These are phyloP conservation scores for Pangasius mekongensis DNA, from an alignment of 2,797 vertebrate species.

Conservation along the genomic window DNA sequence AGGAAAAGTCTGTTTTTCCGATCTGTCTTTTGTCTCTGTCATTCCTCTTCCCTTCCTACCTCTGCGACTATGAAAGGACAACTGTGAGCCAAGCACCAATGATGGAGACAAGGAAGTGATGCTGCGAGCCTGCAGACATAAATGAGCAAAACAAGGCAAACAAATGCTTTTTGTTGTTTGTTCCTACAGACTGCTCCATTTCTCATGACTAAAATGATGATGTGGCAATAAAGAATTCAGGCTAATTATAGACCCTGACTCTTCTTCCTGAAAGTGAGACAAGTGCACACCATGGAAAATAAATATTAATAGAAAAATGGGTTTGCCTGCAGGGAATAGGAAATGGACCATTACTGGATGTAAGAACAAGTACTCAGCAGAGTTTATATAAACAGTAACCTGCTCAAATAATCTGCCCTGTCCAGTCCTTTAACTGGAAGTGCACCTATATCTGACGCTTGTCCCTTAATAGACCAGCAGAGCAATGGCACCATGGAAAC, in stretches of 20 bases:
- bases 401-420: conserved; percentile 37
- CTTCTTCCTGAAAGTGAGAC: conserved; percentile 50
- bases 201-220: conserved; percentile 17
- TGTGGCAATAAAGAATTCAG: conserved; percentile 20
- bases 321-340: conserved; percentile 44
- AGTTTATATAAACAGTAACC: conserved; percentile 29
- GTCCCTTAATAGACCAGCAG: conserved; percentile 34
- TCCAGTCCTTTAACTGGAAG: conserved; percentile 54
- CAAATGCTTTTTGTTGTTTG: neutral
- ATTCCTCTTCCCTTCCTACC: neutral
- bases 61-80: conserved; percentile 15
- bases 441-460: conserved; percentile 49
- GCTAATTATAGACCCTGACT: conserved; percentile 38
- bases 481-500: conserved; percentile 41
- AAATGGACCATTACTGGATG: conserved; percentile 52
- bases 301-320: conserved; percentile 34
- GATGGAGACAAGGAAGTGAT: conserved; percentile 10
- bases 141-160: neutral
- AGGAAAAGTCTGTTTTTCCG: conserved; percentile 14
- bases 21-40: conserved; percentile 22
- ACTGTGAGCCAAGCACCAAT: neutral
- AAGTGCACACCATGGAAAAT: conserved; percentile 19
- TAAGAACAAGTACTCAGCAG: conserved; percentile 34
- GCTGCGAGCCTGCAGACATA: neutral
- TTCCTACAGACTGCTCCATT: neutral